Percentiles rank a stretch among this genome's conserved stretches.
Conservation (phyloP, 2,113 vertebrate genomes). For the Mormoops blainvillei region DNA sequence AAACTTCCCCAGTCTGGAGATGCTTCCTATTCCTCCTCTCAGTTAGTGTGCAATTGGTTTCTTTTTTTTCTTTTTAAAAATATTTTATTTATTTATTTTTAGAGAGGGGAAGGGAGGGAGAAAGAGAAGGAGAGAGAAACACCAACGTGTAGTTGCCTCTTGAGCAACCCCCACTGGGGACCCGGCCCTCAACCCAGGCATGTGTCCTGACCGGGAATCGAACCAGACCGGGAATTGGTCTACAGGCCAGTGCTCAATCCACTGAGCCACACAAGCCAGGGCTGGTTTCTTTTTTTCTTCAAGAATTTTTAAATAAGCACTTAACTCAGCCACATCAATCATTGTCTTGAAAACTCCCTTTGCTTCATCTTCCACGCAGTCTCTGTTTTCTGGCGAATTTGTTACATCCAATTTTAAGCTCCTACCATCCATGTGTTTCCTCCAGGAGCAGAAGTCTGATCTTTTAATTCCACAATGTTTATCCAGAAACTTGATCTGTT, state of each 20-base stretch:
- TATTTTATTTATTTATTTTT: too few relatives aligned
- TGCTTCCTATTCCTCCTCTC: not conserved
- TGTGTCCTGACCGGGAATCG: too few relatives aligned
- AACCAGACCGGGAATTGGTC: too few relatives aligned
- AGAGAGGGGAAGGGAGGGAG: too few relatives aligned
- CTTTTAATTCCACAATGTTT: not conserved
- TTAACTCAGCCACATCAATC: not conserved
- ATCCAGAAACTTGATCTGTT: not conserved
- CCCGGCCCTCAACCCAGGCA: too few relatives aligned
- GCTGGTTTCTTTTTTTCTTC: not conserved
- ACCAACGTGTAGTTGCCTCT: too few relatives aligned
- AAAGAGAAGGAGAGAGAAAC: too few relatives aligned
- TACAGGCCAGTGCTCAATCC: too few relatives aligned
- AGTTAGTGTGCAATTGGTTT: not conserved
- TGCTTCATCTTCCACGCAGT: not conserved
- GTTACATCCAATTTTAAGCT: not conserved
- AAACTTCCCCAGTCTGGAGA: not conserved
- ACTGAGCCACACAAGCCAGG: too few relatives aligned
- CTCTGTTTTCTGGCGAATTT: not conserved
- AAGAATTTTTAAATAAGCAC: not conserved
- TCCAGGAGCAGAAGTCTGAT: not conserved
- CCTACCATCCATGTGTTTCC: not conserved
- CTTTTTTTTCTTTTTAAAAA: too few relatives aligned
- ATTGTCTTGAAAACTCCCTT: not conserved
- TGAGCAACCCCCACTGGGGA: too few relatives aligned